These are phyloP conservation scores for Lithosia quadra DNA, from an alignment of 2,888 invertebrate genomes.

Conservation along the genomic window DNA sequence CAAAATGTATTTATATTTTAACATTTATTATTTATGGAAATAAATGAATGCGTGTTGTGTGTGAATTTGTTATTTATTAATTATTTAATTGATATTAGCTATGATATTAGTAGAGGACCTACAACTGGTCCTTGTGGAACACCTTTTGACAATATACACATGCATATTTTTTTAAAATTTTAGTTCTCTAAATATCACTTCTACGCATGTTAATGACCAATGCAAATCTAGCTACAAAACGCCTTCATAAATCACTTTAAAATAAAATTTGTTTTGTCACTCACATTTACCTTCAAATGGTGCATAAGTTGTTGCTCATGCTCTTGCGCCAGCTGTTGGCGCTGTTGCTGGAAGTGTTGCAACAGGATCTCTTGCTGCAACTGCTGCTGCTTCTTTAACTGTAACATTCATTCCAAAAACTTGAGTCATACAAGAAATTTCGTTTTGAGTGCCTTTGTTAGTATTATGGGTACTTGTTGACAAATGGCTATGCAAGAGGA, in stretches of 20 bases:
- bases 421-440: slow-evolving; percentile 24
- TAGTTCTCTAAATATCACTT: neutral
- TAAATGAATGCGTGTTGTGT: too few relatives aligned
- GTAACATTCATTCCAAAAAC: slow-evolving; percentile 69
- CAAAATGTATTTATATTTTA: too few relatives aligned
- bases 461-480: neutral
- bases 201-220: neutral
- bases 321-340: slow-evolving; percentile 95
- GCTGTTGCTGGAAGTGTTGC: slow-evolving; percentile 96
- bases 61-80: too few relatives aligned
- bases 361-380: slow-evolving; percentile 96
- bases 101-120: neutral
- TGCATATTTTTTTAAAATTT: neutral
- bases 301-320: slow-evolving; percentile 96
- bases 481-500: neutral
- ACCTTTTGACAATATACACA: slow-evolving; percentile 3
- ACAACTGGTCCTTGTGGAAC: neutral
- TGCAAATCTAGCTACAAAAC: slow-evolving; percentile 5
- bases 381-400: slow-evolving; percentile 98
- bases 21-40: neutral
- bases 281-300: slow-evolving; percentile 91
- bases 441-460: neutral
- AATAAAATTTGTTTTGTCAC: slow-evolving; percentile 29
- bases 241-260: slow-evolving; percentile 43
- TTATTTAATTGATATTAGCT: neutral